Base-by-base conservation (phyloP, 2,113 vertebrate species). In the Aix galericulata region DNA sequence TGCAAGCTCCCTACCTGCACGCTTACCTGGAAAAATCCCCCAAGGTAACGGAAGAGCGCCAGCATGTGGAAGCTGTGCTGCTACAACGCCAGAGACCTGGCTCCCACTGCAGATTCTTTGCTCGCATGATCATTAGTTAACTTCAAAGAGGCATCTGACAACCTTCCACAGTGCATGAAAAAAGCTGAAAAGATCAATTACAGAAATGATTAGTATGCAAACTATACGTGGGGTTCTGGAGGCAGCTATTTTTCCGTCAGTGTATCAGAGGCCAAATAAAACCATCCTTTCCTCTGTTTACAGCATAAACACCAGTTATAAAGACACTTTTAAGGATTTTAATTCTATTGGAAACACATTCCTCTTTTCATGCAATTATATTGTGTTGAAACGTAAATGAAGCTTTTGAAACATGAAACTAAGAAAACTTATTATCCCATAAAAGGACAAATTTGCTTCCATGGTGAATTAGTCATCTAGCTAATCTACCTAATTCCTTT, bases 101-200 rank as follows among this genome's bases (percentile, higher is more conserved):
- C 90, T 91, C 84, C 81, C 93, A 86, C 94, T 66, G 89, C 56
- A 72, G 56, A 82, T 74, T 94, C 91, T 81, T 91, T 80, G 59
- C 90, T 93, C 75, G 60, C 93, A 85, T 58, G 80, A 94, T 95
- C 97, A 97, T 98, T 96, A 98, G 92, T 97, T 97, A 96, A 98
- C 97, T 97, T 98, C 96, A 98, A 96, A 98, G 97, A 94, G 94
- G 94, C 38, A 89, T 96, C 97, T 97, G 98, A 98, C 95, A 98
- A 95, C 93, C 94, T 98, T 97, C 94, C 95, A 89, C 78, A 89
- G 97, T 48, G 84, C 96, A 68, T 94, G 93, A 96, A 92, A 93
- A 96, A 97, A 97, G 82, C 86, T 82, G 89, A 86, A 96, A 96
- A 98, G 97, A 98, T 98, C 94, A 97, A 98, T 98, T 98, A 98